Evolutionary conservation across 2,888 invertebrate species (phyloP), one percentile per base, ranked within the genome.

Genomic region (Endotricha flammealis): DNA sequence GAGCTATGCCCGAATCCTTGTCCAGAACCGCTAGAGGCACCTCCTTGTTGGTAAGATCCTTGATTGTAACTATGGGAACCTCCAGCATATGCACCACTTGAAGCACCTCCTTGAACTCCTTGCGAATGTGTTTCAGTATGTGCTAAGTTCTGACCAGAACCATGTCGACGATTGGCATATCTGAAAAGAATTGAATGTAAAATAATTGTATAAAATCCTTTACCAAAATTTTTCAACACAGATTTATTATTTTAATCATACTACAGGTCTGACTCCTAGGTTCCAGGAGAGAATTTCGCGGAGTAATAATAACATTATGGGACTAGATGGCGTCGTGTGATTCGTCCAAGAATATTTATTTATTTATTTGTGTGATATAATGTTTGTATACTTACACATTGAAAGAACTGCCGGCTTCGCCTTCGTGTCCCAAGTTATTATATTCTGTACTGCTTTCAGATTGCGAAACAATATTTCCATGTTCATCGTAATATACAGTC

Each of bases 381-480:
- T 12, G 3, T 12, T n/a, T 12, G 12, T 22, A 20, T 27, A 72
- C 78, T 75, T 63, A 87, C 87, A 57, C 61, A 50, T 79, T 75
- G 40, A 80, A 86, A 12, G 82, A 80, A 50, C 83, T 81, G 24
- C 82, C 83, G 47, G 67, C 63, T 62, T 85, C 82, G 2, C 85
- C 87, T 49, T 85, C 83, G 13, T 73, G 81, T 11, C 82, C 86
- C 38, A 85, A 55, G 6, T 64, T 66, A 20, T 71, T 75, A 43
- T 80, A 87, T 41, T 89, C 88, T 0, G 89, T 88, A 45, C 88
- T 88, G 1, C 73, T 75, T 50, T 89, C 89, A 2, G 78, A 69
- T 50, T 83, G 71, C 0, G 86, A 85, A 14, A 79, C 64, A 4
- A 89, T 78, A 25, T 81, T 83, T 39, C 81, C 73, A 38, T 86